Evolutionary conservation across 92 coral and sea anemone species (phyloP).

Genomic region (Zoanthus gigantus): DNA sequence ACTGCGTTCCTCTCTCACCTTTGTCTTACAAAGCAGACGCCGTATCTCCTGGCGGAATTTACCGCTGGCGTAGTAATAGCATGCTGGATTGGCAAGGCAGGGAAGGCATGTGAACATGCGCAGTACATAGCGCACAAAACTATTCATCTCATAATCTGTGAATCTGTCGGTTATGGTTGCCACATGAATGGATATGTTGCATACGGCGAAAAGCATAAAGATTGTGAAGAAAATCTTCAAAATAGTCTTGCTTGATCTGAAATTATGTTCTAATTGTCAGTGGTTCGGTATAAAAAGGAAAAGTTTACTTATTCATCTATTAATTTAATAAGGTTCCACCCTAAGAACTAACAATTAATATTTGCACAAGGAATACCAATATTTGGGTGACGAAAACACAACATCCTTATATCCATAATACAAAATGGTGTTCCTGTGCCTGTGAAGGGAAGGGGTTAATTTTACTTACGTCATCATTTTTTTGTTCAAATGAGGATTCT

Average conservation of each 20-base stretch:
- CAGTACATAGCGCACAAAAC: conserved; percentile 26
- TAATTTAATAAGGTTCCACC: no score
- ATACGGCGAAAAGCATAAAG: conserved; percentile 35
- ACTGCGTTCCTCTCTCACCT: conserved; percentile 19
- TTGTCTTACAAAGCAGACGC: conserved; percentile 7
- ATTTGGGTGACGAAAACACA: no score
- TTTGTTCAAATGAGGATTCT: conserved; percentile 10
- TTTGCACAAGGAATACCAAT: no score
- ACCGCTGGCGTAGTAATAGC: conserved; percentile 39
- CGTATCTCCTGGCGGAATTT: conserved; percentile 36
- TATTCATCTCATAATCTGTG: conserved; percentile 30
- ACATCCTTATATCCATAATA: no score
- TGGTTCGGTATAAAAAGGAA: no score
- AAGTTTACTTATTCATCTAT: no score
- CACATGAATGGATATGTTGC: conserved; percentile 29
- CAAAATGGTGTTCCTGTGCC: no score
- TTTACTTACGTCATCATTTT: conserved; percentile 10
- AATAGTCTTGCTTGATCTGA: conserved; percentile 38
- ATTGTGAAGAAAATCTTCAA: conserved; percentile 41
- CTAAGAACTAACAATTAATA: no score
- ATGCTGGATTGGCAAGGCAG: conserved; percentile 17
- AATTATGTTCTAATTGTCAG: not conserved
- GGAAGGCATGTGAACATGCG: conserved; percentile 48
- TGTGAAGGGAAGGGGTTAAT: not conserved
- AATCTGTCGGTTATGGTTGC: conserved; percentile 37